A percentile compares a stretch with the other conserved stretches of the same genome.
These are phyloP conservation scores for Eristalis intricaria DNA, from an alignment of 2,888 invertebrate genomes.

Conservation along the genomic window DNA sequence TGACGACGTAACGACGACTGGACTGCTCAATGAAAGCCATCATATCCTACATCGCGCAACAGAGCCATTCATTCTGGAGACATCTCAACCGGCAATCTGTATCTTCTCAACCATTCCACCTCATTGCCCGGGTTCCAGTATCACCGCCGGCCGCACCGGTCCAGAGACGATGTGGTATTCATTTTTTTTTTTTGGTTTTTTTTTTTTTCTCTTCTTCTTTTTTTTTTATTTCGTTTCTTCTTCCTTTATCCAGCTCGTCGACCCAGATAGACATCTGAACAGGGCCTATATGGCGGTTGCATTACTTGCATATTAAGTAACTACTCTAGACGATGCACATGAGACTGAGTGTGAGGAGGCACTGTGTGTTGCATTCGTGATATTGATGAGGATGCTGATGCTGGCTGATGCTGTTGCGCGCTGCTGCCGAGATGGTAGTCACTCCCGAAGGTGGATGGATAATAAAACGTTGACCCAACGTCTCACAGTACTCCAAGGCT, in stretches of 20 bases:
- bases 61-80: slow-evolving; percentile 58
- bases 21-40: slow-evolving; percentile 55
- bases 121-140: neutral
- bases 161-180: slow-evolving; percentile 49
- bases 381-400: slow-evolving; percentile 70
- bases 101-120: slow-evolving; percentile 1
- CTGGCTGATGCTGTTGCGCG: neutral
- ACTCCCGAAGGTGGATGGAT: slow-evolving; percentile 68
- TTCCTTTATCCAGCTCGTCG: slow-evolving; percentile 48
- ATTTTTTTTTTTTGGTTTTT: slow-evolving; percentile 53
- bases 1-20: slow-evolving; percentile 25
- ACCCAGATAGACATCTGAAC: slow-evolving; percentile 68
- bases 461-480: slow-evolving; percentile 71
- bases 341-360: neutral
- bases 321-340: slow-evolving; percentile 44
- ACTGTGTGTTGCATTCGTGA: slow-evolving; percentile 56
- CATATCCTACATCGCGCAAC: slow-evolving; percentile 14
- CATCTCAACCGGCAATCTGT: slow-evolving; percentile 68
- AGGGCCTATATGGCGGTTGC: slow-evolving; percentile 73
- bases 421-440: slow-evolving; percentile 50
- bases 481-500: slow-evolving; percentile 54
- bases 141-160: slow-evolving; percentile 6
- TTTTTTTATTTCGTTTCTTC: slow-evolving; percentile 1
- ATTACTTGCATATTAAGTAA: slow-evolving; percentile 79
- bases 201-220: slow-evolving; percentile 29